These are phyloP conservation scores for Tinamus major DNA, from an alignment of 2,797 vertebrate species.

Conservation along the genomic window DNA sequence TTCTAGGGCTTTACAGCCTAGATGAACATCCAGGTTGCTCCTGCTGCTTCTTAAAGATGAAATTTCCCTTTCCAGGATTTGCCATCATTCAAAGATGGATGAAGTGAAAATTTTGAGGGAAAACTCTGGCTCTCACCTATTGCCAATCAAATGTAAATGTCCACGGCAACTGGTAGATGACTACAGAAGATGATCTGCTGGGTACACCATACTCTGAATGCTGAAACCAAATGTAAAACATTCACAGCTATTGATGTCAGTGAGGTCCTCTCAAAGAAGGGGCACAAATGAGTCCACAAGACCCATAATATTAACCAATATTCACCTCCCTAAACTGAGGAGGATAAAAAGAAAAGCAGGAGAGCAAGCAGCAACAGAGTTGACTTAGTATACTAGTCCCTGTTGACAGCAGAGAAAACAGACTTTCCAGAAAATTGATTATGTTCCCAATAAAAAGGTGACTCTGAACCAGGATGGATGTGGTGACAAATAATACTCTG, in stretches of 20 bases:
- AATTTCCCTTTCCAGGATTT: not conserved
- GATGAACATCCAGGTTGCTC: not conserved
- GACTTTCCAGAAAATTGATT: too few species aligned
- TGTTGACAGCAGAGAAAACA: too few species aligned
- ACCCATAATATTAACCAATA: too few species aligned
- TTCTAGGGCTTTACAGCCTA: not conserved
- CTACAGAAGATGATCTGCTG: not conserved
- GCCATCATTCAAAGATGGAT: not conserved
- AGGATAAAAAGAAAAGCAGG: too few species aligned
- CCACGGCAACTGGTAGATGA: not conserved
- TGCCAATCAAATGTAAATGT: not conserved
- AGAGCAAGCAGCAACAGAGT: too few species aligned
- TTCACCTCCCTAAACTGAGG: too few species aligned
- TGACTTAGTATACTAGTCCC: too few species aligned
- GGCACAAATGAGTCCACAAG: not conserved
- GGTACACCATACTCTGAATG: not conserved
- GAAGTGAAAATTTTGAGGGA: not conserved
- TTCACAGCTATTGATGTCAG: not conserved
- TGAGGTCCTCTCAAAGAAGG: not conserved
- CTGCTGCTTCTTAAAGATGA: not conserved
- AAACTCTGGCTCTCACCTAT: not conserved
- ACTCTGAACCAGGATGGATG: not conserved
- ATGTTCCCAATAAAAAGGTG: not conserved
- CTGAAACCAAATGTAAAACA: not conserved
- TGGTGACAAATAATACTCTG: not conserved